These are phyloP conservation scores for Argyrosomus japonicus DNA, from an alignment of 2,113 vertebrate genomes.

Conservation along the genomic window DNA sequence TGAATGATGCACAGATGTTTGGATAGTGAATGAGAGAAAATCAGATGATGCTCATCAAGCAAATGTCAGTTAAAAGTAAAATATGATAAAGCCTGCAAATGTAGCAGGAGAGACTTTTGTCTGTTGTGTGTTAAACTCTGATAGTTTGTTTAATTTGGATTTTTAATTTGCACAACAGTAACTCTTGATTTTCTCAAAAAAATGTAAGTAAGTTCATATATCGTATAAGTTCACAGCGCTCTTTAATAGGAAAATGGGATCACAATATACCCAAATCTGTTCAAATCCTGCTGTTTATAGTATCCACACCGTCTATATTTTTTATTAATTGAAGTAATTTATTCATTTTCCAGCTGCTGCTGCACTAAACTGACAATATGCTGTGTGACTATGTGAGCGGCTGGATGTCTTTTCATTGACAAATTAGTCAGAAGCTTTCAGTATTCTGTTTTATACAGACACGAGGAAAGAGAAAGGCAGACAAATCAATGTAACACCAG, in stretches of 20 bases:
- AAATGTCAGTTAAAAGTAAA: too few relatives aligned
- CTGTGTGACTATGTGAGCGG: background rate
- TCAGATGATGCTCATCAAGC: too few relatives aligned
- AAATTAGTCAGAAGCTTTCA: constrained; percentile 9
- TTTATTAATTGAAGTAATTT: background rate
- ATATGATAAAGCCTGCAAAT: too few relatives aligned
- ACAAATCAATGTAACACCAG: constrained; percentile 2
- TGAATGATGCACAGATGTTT: too few relatives aligned
- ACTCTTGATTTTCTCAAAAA: too few relatives aligned
- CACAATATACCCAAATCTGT: background rate
- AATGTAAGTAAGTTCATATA: too few relatives aligned
- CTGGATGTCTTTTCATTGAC: constrained; percentile 12
- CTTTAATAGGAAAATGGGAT: background rate
- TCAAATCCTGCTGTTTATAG: background rate
- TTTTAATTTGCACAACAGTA: too few relatives aligned
- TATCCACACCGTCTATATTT: background rate
- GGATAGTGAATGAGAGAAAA: too few relatives aligned
- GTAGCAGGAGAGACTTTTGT: too few relatives aligned
- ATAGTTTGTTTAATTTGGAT: too few relatives aligned
- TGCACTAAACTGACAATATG: background rate
- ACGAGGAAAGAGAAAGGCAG: background rate
- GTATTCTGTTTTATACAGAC: background rate
- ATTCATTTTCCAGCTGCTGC: constrained; percentile 2
- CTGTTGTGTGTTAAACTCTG: too few relatives aligned
- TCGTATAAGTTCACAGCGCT: too few relatives aligned